phyloP scores from a whole-genome alignment of 2,113 vertebrate genomes.

The Girardinichthys multiradiatus region DNA sequence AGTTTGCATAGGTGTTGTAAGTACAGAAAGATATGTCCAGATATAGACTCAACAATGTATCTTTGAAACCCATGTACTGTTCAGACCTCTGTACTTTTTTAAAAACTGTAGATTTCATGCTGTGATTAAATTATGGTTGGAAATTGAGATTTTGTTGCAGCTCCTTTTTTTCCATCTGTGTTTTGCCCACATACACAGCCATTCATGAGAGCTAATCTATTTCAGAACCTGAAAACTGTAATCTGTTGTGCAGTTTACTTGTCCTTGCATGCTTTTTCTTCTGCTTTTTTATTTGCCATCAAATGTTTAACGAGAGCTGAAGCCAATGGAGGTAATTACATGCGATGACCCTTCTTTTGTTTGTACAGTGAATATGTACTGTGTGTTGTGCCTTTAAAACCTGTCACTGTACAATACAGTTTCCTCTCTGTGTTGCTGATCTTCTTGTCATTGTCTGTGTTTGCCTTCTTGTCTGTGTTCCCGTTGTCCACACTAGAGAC shows the following conservation, averaged over 20 bases:
- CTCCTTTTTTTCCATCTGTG: slow-evolving; percentile 11
- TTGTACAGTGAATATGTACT: slow-evolving; percentile 19
- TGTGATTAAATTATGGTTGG: slow-evolving; percentile 63
- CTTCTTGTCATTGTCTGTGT: slow-evolving; percentile 51
- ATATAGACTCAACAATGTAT: slow-evolving; percentile 30
- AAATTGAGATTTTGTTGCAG: slow-evolving; percentile 28
- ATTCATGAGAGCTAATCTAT: background rate
- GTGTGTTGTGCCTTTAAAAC: slow-evolving; percentile 37
- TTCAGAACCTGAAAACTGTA: slow-evolving; percentile 1
- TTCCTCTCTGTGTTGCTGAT: slow-evolving; percentile 31
- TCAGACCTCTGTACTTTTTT: slow-evolving; percentile 63
- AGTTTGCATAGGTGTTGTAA: slow-evolving; percentile 32
- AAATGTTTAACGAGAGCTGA: slow-evolving; percentile 60
- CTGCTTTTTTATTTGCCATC: slow-evolving; percentile 28
- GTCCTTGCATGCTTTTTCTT: slow-evolving; percentile 39
- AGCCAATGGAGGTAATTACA: slow-evolving; percentile 72
- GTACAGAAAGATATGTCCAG: slow-evolving; percentile 25
- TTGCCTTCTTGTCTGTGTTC: slow-evolving; percentile 61
- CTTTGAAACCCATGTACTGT: slow-evolving; percentile 42
- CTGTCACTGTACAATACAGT: slow-evolving; percentile 15
- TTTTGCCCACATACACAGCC: slow-evolving; percentile 2
- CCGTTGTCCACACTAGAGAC: slow-evolving; percentile 58
- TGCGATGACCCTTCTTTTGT: slow-evolving; percentile 34
- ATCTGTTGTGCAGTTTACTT: slow-evolving; percentile 37
- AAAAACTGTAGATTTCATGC: slow-evolving; percentile 57